These are phyloP conservation scores for Hoplias malabaricus DNA, from an alignment of 2,113 vertebrate species.

Conservation along the genomic window DNA sequence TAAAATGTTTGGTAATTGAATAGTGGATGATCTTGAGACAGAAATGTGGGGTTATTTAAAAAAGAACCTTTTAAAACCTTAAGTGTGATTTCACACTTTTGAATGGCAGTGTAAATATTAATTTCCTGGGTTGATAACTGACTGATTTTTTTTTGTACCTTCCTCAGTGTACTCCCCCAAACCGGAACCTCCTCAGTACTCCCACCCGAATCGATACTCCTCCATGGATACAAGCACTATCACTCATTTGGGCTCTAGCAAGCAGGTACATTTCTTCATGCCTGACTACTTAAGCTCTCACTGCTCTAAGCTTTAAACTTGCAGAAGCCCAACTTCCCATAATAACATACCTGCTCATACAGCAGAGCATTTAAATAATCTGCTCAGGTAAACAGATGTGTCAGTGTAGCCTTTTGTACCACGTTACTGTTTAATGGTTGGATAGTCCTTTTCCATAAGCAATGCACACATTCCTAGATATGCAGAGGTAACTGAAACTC, in stretches of 20 bases:
- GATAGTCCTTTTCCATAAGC: background rate
- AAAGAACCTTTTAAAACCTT: no score
- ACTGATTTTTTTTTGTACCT: background rate
- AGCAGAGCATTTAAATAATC: background rate
- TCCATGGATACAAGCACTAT: slow-evolving; percentile 92
- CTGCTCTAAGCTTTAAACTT: background rate
- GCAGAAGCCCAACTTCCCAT: background rate
- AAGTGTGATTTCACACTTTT: background rate
- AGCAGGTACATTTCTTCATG: slow-evolving; percentile 79
- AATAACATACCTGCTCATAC: background rate
- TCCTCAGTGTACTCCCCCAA: slow-evolving; percentile 94
- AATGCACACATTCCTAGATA: background rate
- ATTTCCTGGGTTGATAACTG: background rate
- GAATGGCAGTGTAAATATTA: background rate
- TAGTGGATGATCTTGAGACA: no score
- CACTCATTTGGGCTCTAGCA: slow-evolving; percentile 90
- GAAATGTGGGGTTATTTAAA: no score
- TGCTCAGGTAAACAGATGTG: background rate
- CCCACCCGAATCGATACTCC: slow-evolving; percentile 91
- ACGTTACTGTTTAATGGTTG: background rate
- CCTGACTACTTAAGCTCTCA: background rate
- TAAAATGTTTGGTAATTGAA: no score
- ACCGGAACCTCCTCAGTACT: slow-evolving; percentile 95
- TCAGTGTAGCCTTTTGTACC: background rate
- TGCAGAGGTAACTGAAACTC: no score